Percentiles rank a stretch among this genome's conserved stretches.
These are phyloP conservation scores for Cyphomyrus discorhynchus DNA, from an alignment of 2,113 vertebrate species.

Conservation along the genomic window DNA sequence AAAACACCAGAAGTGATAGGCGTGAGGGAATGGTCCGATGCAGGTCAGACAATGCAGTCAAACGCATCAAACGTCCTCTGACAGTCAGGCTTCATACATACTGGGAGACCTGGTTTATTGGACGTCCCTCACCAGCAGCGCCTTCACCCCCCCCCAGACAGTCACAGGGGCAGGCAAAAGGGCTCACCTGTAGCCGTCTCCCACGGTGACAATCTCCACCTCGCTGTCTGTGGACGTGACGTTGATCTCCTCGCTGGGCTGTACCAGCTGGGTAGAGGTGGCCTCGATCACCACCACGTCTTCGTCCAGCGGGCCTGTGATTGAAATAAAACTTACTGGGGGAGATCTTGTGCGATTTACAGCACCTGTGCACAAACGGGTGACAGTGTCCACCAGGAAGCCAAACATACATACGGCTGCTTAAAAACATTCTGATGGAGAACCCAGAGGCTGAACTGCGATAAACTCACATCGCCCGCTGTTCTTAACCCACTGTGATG, in stretches of 20 bases:
- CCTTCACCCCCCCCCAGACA: not conserved
- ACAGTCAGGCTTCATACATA: not conserved
- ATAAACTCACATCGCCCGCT: not conserved
- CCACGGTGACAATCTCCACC: slow-evolving; percentile 95
- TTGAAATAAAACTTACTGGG: not conserved
- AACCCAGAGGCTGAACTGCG: not conserved
- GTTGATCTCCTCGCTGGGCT: slow-evolving; percentile 97
- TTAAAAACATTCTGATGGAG: not conserved
- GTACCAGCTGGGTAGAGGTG: slow-evolving; percentile 80
- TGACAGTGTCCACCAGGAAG: not conserved
- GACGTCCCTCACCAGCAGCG: not conserved
- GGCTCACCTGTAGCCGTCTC: slow-evolving; percentile 85
- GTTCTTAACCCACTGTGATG: not conserved
- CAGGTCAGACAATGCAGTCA: not conserved
- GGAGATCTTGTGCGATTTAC: not conserved
- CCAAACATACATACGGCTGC: not conserved
- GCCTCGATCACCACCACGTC: slow-evolving; percentile 97
- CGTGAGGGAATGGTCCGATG: not conserved
- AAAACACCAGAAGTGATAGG: not conserved
- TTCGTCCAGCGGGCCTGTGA: slow-evolving; percentile 81
- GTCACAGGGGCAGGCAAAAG: not conserved
- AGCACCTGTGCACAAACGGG: not conserved
- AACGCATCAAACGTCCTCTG: not conserved
- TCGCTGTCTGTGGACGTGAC: slow-evolving; percentile 98
- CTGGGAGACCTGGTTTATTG: not conserved